phyloP scores from a whole-genome alignment of 2,888 invertebrate species.

The Trichopria drosophilae region DNA sequence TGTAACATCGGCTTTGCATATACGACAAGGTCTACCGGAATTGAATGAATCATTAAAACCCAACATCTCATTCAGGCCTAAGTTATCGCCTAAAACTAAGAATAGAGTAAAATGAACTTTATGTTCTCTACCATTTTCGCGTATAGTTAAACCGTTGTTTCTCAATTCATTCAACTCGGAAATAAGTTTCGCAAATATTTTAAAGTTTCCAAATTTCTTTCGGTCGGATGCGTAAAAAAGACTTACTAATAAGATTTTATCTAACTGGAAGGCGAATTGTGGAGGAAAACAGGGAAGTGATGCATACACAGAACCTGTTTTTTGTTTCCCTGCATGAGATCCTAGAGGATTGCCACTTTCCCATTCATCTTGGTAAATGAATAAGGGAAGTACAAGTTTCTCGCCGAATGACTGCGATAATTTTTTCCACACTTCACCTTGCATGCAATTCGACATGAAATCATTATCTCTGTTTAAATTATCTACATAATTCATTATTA shows the following conservation, averaged over 20 bases:
- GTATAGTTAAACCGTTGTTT: constrained; percentile 9
- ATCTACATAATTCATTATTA: no score
- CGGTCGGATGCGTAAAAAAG: no score
- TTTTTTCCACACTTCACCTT: constrained; percentile 11
- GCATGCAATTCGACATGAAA: constrained; percentile 8
- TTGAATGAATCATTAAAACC: constrained; percentile 15
- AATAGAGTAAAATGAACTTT: constrained; percentile 16
- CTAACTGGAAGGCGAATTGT: constrained; percentile 6
- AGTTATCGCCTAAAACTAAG: no score
- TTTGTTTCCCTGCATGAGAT: constrained; percentile 15
- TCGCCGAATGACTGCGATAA: background rate
- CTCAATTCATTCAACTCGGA: constrained; percentile 16
- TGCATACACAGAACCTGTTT: constrained; percentile 15
- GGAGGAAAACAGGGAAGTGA: no score
- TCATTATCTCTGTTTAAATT: constrained; percentile 6
- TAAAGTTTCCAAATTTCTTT: constrained; percentile 10
- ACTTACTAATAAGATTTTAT: constrained; percentile 15
- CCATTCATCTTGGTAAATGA: constrained; percentile 16
- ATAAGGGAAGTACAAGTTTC: constrained; percentile 13
- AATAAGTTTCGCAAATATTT: constrained; percentile 8
- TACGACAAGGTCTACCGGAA: constrained; percentile 15
- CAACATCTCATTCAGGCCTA: no score
- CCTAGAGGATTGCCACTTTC: constrained; percentile 16
- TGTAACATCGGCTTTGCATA: constrained; percentile 6
- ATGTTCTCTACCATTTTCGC: background rate